phyloP scores from a whole-genome alignment of 2,888 invertebrate species.

The Netelia melanura region DNA sequence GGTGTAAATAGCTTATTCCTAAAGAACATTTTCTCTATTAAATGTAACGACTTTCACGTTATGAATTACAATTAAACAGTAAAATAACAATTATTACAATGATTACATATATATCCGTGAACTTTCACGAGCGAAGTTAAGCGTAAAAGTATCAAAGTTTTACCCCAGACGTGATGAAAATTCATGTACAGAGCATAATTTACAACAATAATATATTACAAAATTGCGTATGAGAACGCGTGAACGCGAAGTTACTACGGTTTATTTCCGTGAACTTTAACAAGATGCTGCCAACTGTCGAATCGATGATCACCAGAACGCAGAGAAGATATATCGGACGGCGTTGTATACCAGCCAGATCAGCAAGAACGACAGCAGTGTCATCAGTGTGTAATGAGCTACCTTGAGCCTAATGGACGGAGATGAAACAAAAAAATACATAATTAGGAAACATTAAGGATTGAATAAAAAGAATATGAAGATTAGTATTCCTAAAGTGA shows the following conservation, averaged over 20 bases:
- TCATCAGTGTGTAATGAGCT: slow-evolving; percentile 78
- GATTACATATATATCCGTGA: neutral
- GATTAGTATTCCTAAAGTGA: neutral
- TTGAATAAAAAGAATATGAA: slow-evolving; percentile 12
- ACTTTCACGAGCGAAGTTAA: neutral
- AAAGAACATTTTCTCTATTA: slow-evolving; percentile 2
- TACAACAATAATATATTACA: slow-evolving; percentile 57
- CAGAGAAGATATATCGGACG: slow-evolving; percentile 48
- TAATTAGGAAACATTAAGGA: slow-evolving; percentile 24
- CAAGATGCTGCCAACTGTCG: slow-evolving; percentile 24
- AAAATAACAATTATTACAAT: slow-evolving; percentile 1
- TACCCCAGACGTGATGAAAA: slow-evolving; percentile 17
- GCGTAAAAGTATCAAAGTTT: slow-evolving; percentile 16
- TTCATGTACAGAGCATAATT: slow-evolving; percentile 27
- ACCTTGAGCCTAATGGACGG: slow-evolving; percentile 73
- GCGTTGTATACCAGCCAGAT: slow-evolving; percentile 67
- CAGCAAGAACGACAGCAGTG: slow-evolving; percentile 59
- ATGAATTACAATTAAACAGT: neutral
- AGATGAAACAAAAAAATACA: slow-evolving; percentile 56
- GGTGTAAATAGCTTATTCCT: neutral
- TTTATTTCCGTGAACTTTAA: slow-evolving; percentile 17
- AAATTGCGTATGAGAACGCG: slow-evolving; percentile 17
- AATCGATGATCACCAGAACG: slow-evolving; percentile 49
- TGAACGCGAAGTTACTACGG: slow-evolving; percentile 11
- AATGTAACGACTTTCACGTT: neutral